Conservation (phyloP, 2,797 vertebrate species). For the Poeciliopsis gracilis region DNA sequence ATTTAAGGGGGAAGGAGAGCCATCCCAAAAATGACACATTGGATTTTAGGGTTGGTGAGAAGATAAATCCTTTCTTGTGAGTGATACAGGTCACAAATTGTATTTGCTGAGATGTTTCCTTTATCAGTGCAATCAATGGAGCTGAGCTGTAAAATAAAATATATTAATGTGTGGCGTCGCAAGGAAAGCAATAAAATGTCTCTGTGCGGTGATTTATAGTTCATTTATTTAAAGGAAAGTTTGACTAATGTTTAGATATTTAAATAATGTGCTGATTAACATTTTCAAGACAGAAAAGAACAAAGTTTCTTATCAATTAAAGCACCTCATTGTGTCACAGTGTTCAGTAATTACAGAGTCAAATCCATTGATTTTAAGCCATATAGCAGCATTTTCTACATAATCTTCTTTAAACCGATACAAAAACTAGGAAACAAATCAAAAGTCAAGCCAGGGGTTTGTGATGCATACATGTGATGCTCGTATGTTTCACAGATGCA, state of each 20-base stretch:
- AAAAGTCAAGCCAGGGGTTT: neutral
- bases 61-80: slow-evolving; percentile 63
- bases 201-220: neutral
- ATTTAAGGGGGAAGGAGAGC: slow-evolving; percentile 75
- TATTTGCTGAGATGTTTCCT: slow-evolving; percentile 30
- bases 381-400: neutral
- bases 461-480: neutral
- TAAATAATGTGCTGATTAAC: neutral
- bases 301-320: neutral
- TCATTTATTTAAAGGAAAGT: neutral
- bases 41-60: slow-evolving; percentile 62
- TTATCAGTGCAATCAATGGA: slow-evolving; percentile 10
- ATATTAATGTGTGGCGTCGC: neutral
- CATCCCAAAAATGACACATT: slow-evolving; percentile 74
- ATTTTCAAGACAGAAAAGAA: neutral
- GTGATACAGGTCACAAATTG: slow-evolving; percentile 51
- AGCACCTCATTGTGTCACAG: neutral
- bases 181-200: neutral
- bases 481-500: neutral
- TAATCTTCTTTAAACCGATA: neutral
- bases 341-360: neutral
- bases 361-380: neutral
- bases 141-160: slow-evolving; percentile 7
- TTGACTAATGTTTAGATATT: neutral
- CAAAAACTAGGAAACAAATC: neutral